Base-by-base conservation (phyloP, 2,113 vertebrate genomes). In the Mirounga angustirostris region DNA sequence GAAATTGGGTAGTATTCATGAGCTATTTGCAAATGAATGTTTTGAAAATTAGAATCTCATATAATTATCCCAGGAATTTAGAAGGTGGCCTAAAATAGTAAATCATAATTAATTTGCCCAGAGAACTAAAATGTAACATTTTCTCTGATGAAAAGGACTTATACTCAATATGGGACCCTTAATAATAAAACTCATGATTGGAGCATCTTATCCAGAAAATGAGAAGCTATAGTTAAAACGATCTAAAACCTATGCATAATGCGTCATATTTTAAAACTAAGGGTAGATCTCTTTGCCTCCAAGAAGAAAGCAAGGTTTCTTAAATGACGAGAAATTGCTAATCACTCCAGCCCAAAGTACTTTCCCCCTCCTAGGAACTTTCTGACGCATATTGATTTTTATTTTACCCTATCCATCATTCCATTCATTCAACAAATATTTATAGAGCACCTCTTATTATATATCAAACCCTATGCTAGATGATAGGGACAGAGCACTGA, bases 11-110 rank as follows among this genome's bases (percentile, higher is more conserved):
- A 95, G 94, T 97, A 97, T 98, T 98, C 96, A 98, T 98, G 96
- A 98, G 95, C 93, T 97, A 95, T 98, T 98, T 98, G 98, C 97
- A 98, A 98, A 93, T 98, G 97, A 98, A 97, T 98, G 96, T 97
- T 98, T 97, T 97, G 85, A 81, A 98, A 97, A 98, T 98, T 98
- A 97, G 85, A 98, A 96, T 97, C 91, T 97, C 91, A 61, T 94
- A 88, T 93, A 98, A 97, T 98, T 98, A 97, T 82, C 93, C 84
- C 95, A 97, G 95, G 97, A 98, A 98, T 98, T 98, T 97, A 97
- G 76, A 97, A 98, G 67, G 81, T 97, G 71, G 85, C 46, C 96
- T 96, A 94, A 98, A 96, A 97, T 96, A 97, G 91, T 98, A 98
- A 98, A 97, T 96, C 71, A 90, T 98, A 98, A 98, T 98, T 97